A percentile compares a stretch with the other conserved stretches of the same genome.
These are phyloP conservation scores for Diphyllodes magnificus DNA, from an alignment of 2,113 vertebrate species.

Conservation along the genomic window DNA sequence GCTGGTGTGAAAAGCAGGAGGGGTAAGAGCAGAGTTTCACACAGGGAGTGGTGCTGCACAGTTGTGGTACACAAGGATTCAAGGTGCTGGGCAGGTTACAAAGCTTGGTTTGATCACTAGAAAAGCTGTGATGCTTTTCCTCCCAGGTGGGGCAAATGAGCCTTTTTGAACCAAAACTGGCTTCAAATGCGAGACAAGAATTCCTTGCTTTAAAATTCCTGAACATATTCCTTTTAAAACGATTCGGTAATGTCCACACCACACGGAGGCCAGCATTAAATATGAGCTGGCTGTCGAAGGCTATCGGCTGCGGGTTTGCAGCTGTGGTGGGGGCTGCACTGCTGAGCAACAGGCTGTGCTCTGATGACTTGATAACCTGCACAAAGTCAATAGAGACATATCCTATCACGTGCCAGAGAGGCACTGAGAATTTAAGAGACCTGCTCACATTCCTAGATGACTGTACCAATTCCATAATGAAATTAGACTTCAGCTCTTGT, in stretches of 20 bases:
- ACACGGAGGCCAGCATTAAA: background rate
- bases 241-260: background rate
- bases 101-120: background rate
- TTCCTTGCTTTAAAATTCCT: background rate
- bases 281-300: background rate
- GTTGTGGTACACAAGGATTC: background rate
- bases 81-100: background rate
- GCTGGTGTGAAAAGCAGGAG: background rate
- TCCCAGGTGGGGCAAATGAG: background rate
- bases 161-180: background rate
- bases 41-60: background rate
- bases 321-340: background rate
- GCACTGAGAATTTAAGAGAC: background rate
- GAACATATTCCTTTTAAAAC: background rate
- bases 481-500: background rate
- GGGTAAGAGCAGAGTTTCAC: background rate
- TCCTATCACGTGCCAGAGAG: background rate
- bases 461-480: background rate
- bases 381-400: background rate
- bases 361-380: background rate
- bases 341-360: background rate
- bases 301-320: fast-evolving
- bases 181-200: background rate
- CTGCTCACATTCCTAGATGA: background rate
- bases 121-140: background rate